phyloP scores from a whole-genome alignment of 2,797 vertebrate species.

The Pterois miles region DNA sequence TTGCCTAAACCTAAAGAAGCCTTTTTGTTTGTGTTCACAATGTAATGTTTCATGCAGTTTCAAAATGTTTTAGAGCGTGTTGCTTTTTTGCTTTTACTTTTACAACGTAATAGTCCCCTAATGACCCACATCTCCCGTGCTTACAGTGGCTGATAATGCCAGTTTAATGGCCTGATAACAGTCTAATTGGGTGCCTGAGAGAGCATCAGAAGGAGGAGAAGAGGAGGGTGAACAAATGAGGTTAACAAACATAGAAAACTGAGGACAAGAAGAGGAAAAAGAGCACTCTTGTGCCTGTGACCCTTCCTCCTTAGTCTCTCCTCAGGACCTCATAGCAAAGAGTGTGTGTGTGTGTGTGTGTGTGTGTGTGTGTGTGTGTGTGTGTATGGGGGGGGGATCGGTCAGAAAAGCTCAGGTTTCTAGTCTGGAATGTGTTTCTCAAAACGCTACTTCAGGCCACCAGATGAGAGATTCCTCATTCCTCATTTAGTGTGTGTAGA shows the following conservation, averaged over 20 bases:
- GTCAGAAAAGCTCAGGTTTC: slow-evolving; percentile 56
- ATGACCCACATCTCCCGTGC: too few species aligned
- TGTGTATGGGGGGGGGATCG: not conserved
- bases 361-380: too few species aligned
- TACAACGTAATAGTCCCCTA: too few species aligned
- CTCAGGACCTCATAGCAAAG: slow-evolving; percentile 28
- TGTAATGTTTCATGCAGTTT: too few species aligned
- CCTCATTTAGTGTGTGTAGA: slow-evolving; percentile 43
- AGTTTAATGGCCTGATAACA: too few species aligned
- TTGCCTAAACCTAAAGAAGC: too few species aligned
- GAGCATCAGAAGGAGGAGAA: slow-evolving; percentile 4
- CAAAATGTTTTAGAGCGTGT: too few species aligned
- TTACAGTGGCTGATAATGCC: too few species aligned
- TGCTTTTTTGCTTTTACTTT: too few species aligned
- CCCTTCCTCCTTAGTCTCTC: slow-evolving; percentile 31
- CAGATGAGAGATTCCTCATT: slow-evolving; percentile 73
- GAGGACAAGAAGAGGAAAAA: not conserved
- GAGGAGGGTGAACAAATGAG: not conserved
- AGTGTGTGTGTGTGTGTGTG: not conserved
- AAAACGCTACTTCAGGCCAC: slow-evolving; percentile 52
- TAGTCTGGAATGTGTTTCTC: slow-evolving; percentile 66
- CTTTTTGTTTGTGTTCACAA: too few species aligned
- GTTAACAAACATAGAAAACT: slow-evolving; percentile 10
- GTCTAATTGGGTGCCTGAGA: not conserved
- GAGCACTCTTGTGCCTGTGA: not conserved